A percentile compares a stretch with the other conserved stretches of the same genome.
Conservation (phyloP, 2,888 invertebrate species). For the Brachyopa scutellaris region DNA sequence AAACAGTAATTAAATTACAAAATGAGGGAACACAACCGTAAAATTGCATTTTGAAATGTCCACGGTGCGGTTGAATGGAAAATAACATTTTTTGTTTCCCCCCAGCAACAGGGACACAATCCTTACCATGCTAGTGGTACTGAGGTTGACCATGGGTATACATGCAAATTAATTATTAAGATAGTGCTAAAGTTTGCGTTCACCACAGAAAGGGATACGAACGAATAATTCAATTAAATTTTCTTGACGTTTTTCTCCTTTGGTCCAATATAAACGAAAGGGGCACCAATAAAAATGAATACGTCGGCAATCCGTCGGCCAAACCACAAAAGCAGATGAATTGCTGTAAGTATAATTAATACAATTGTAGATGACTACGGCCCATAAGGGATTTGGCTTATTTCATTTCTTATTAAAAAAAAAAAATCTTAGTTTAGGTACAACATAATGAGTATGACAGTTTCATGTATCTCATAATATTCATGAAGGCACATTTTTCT, state of each 20-base stretch:
- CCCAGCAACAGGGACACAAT: background rate
- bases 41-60: slow-evolving; percentile 26
- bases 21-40: slow-evolving; percentile 1
- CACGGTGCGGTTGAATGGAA: background rate
- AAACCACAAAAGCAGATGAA: slow-evolving; percentile 7
- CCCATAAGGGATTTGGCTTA: background rate
- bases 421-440: no score
- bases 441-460: no score
- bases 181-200: background rate
- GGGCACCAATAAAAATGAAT: background rate
- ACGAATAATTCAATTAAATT: slow-evolving; percentile 31
- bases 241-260: background rate
- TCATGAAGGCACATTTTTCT: background rate
- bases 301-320: background rate
- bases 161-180: slow-evolving; percentile 22
- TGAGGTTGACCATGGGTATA: slow-evolving; percentile 13
- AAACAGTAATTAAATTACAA: slow-evolving; percentile 40
- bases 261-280: no score
- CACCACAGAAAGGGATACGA: slow-evolving; percentile 1
- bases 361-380: background rate
- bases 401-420: background rate
- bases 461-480: no score
- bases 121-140: background rate
- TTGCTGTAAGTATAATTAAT: background rate
- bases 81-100: background rate